Base-by-base conservation (phyloP, 1,140 invertebrate species). In the Choristoneura fumiferana region DNA sequence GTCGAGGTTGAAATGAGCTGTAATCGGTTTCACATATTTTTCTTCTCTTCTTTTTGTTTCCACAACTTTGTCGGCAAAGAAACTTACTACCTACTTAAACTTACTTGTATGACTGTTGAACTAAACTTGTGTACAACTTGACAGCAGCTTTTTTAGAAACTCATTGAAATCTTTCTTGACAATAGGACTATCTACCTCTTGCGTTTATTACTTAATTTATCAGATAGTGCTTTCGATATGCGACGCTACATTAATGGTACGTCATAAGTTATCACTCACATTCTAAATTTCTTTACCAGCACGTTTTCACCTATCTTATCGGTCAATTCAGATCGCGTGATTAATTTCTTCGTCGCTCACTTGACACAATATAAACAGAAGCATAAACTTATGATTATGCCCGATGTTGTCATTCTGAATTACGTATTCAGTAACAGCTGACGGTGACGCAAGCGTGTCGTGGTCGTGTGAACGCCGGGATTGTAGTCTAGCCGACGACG, bases 351-450 rank as follows among this genome's bases (percentile, higher is more conserved):
- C 18, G n/a, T 17, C 17, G 18, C 43, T n/a, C 43, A 45, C 40
- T 45, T 5, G 43, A 29, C 22, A 29, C 22, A 29, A 29, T 29
- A 29, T 49, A 49, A 49, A 49, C 43, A 33, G n/a, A 49, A 29
- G 22, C 43, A 18, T 49, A 49, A 33, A 49, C 18, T 29, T 18
- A 49, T 45, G 40, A 45, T 22, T 18, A 18, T 49, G 43, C 12
- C 17, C 43, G 43, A 49, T 49, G 43, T 49, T 49, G 43, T 49
- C 43, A 49, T 49, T 49, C 17, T 49, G 43, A 49, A 49, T 49
- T 49, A 49, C 43, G 43, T 49, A 49, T 49, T 49, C 43, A 49
- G 43, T 18, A n/a, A 49, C 43, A 49, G 43, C 43, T 49, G 43
- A 49, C 43, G 43, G 17, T 49, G 43, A 49, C 43, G 43, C 43